Base-by-base conservation (phyloP, 2,888 invertebrate genomes). In the Petrolisthes cinctipes region DNA sequence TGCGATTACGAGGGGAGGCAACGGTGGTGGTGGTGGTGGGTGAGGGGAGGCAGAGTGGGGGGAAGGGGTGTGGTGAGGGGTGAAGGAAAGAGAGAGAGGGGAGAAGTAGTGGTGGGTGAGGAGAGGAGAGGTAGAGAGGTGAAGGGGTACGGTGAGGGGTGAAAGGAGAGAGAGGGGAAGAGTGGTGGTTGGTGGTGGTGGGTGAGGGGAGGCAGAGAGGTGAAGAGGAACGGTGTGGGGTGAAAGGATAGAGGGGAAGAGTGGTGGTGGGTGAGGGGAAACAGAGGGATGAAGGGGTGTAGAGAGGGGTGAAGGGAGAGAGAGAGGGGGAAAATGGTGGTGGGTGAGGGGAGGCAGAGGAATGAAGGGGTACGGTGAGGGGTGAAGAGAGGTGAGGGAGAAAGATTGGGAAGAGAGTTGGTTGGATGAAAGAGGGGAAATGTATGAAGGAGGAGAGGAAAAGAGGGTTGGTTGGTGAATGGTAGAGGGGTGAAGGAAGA, bases 1-100 rank as follows among this genome's bases (percentile, higher is more conserved):
- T 86, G 85, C 81, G 85, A 85, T 85, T 85, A 85, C 85, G 81
- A 85, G 81, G 85, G 85, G 85, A 85, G 85, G 73, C 20, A 81
- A 81, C 81, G 81, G 80, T 80, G 68, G 68, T n/a, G 37, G 81
- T 56, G 73, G 20, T 0, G n/a, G 53, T 20, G 37, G 23, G 56
- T 20, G 5, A 20, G 61, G 51, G 85, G 81, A n/a, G 79, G 37
- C 37, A 79, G 37, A 20, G 80, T 23, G 11, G 23, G 51, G 17
- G 51, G n/a, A 53, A 54, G 71, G n/a, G 37, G 83, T 20, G 51
- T n/a, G 53, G 76, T 14, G 11, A 54, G 51, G 37, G n/a, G 76
- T 6, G 71, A 20, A n/a, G 51, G 17, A 11, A 20, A 23, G 3
- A 9, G 51, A 56, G 57, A 23, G 37, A 81, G 73, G n/a, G 17